Evolutionary conservation across 2,888 invertebrate species (phyloP), one percentile per base, ranked within the genome.

Genomic region (Pecten maximus): DNA sequence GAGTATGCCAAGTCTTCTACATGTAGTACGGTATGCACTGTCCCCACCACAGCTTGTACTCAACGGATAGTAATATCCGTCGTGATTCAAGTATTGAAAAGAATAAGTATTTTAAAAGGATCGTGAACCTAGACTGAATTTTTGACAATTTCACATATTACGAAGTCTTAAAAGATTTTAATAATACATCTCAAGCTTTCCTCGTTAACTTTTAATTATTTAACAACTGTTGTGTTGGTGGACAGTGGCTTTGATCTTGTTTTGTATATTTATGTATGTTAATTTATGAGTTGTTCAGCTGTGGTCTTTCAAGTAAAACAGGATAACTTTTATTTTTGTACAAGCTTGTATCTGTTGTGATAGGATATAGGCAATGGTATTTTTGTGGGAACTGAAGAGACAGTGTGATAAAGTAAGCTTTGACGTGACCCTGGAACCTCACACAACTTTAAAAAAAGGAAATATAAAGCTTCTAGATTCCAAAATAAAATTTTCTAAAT

Each of bases 241-340:
- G 35, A 35, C 74, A 28, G 74, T 74, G 74, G 74, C 35, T 28
- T 8, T 16, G 4, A 28, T n/a, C 28, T 74, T 74, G 74, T 74
- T 74, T 74, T 74, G 28, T 74, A 74, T 28, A 74, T 74, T 60
- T 74, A 74, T 54, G 54, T 54, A 54, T 54, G 54, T 54, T 54
- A 54, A 54, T 54, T 54, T 54, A 74, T 35, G 28, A 35, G 35
- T 74, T 74, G 74, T 74, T 35, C 74, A 28, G 74, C 74, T 74
- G 35, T 74, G 35, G 44, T 74, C 74, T 74, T 74, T 74, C 74
- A 74, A 35, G 74, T 74, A 12, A 74, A 74, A 74, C 74, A 74
- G 74, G 74, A 74, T 35, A 74, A 23, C 35, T 74, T 74, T 74
- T 74, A 74, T 74, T 74, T 74, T 74, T 74, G 74, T 74, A 74